A percentile compares a stretch with the other conserved stretches of the same genome.
Conservation (phyloP, 2,888 invertebrate species). For the Willowsia nigromaculata region DNA sequence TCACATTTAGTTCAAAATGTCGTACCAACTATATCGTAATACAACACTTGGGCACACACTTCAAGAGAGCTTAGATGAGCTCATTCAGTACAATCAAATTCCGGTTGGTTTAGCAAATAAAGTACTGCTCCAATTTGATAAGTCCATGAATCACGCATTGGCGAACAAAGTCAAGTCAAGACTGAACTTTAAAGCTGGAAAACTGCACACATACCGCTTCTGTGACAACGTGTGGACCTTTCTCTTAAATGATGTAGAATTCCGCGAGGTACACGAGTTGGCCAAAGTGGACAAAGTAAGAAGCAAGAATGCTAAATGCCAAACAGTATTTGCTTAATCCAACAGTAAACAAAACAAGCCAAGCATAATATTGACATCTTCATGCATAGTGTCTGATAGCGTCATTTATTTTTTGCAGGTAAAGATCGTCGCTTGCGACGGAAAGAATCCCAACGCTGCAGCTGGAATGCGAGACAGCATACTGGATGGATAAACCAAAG, state of each 20-base stretch:
- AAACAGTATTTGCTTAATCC: too few relatives aligned
- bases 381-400: too few relatives aligned
- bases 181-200: conserved; percentile 91
- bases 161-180: conserved; percentile 92
- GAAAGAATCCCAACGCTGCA: conserved; percentile 39
- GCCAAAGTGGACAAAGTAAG: conserved; percentile 9
- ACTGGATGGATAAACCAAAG: conserved; percentile 21
- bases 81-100: conserved; percentile 89
- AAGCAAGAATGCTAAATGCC: neutral
- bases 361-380: neutral
- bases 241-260: conserved; percentile 98
- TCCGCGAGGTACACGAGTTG: conserved; percentile 95
- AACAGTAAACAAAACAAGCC: neutral
- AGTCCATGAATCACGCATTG: conserved; percentile 96
- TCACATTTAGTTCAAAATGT: too few relatives aligned
- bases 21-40: conserved; percentile 79
- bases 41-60: conserved; percentile 91
- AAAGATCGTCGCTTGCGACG: conserved; percentile 55
- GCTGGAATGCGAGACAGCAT: neutral
- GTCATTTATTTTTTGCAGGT: conserved; percentile 36
- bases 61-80: conserved; percentile 97
- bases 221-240: conserved; percentile 99
- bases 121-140: conserved; percentile 97
- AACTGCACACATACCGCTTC: conserved; percentile 89
- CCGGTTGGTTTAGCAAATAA: conserved; percentile 95